These are phyloP conservation scores for Hylomyscus alleni DNA, from an alignment of 2,797 vertebrate genomes.

Conservation along the genomic window DNA sequence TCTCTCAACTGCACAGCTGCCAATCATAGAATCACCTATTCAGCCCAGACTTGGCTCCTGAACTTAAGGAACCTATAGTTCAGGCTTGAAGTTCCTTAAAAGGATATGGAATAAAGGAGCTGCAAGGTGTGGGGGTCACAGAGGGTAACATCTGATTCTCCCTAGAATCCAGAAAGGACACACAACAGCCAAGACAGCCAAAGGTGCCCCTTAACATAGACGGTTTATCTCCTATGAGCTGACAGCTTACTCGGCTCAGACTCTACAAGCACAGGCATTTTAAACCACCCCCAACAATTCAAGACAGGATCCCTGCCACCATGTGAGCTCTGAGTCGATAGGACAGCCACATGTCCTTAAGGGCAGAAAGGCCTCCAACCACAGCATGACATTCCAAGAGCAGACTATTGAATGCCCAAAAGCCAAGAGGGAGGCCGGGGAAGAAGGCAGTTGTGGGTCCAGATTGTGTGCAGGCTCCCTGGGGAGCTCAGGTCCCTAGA, in stretches of 20 bases:
- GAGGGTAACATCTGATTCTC: background rate
- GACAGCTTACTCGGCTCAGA: background rate
- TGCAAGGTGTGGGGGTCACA: background rate
- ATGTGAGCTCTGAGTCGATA: background rate
- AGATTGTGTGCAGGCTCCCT: background rate
- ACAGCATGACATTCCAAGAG: background rate
- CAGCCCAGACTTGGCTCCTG: background rate
- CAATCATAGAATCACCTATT: background rate
- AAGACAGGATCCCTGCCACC: background rate
- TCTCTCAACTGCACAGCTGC: background rate
- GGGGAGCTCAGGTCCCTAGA: background rate
- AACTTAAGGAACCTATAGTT: background rate
- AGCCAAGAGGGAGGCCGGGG: background rate
- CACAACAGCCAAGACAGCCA: background rate
- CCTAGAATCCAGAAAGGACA: background rate
- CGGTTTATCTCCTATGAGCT: background rate
- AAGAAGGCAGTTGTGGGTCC: background rate
- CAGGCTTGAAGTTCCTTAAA: background rate
- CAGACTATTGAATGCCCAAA: fast-evolving
- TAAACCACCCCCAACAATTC: background rate
- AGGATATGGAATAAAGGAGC: background rate
- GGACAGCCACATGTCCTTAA: background rate
- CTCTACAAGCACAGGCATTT: background rate
- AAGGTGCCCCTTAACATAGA: background rate
- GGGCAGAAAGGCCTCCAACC: background rate